These are phyloP conservation scores for Brachylomia viminalis DNA, from an alignment of 2,888 invertebrate genomes.

Conservation along the genomic window DNA sequence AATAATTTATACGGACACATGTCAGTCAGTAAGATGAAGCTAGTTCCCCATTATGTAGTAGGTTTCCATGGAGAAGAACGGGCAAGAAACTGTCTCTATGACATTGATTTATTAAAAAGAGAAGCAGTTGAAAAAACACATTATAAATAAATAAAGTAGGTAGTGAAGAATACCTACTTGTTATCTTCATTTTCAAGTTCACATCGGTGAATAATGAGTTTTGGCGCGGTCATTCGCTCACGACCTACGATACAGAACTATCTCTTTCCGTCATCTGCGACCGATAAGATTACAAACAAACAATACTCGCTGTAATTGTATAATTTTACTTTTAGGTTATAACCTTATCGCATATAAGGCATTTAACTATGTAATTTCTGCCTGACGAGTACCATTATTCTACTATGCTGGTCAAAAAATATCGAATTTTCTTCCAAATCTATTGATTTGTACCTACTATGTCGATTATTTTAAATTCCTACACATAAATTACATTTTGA, in stretches of 20 bases:
- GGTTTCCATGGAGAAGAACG: not conserved
- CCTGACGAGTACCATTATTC: not conserved
- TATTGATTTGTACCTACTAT: too few species aligned
- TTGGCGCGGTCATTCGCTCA: conserved; percentile 24
- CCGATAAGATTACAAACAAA: conserved; percentile 35
- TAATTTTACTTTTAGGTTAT: not conserved
- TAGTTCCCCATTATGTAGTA: not conserved
- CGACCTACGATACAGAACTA: conserved; percentile 37
- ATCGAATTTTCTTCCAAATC: not conserved
- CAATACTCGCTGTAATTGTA: conserved; percentile 8
- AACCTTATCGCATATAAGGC: not conserved
- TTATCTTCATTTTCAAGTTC: conserved; percentile 32
- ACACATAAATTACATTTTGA: too few species aligned
- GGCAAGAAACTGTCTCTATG: not conserved
- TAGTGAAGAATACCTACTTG: not conserved
- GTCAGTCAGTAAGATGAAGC: not conserved
- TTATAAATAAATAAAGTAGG: not conserved
- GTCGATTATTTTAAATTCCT: too few species aligned
- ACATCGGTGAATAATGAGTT: conserved; percentile 4
- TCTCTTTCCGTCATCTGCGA: conserved; percentile 29
- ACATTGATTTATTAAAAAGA: not conserved
- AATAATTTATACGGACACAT: not conserved
- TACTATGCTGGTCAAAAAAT: not conserved
- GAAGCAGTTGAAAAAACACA: not conserved
- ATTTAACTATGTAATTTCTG: not conserved